Conservation (phyloP, 2,113 vertebrate genomes). For the Amia ocellicauda region DNA sequence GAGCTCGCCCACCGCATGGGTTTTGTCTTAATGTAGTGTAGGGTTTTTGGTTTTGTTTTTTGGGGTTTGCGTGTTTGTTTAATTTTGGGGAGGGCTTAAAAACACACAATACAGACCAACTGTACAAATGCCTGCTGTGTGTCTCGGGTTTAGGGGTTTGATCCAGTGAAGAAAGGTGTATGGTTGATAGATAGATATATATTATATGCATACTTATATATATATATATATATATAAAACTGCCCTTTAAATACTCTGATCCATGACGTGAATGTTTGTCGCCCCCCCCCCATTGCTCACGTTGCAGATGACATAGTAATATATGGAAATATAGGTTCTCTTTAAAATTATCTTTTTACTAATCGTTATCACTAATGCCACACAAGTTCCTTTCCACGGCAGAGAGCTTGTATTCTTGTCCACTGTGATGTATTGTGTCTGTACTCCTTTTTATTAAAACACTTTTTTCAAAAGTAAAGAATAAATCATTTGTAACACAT, state of each 20-base stretch:
- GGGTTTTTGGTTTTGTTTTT: no score
- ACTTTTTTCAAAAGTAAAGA: conserved; percentile 8
- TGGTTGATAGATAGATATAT: no score
- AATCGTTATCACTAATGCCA: conserved; percentile 21
- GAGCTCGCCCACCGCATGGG: no score
- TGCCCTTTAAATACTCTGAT: conserved; percentile 3
- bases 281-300: conserved; percentile 11
- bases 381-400: conserved; percentile 24
- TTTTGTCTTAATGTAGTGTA: no score
- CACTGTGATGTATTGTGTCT: conserved; percentile 18
- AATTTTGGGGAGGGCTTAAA: conserved; percentile 11
- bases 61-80: no score
- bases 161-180: no score
- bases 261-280: conserved; percentile 18
- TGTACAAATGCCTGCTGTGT: conserved; percentile 1
- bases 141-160: conserved; percentile 13
- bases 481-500: conserved; percentile 12
- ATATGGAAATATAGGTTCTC: conserved; percentile 21
- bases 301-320: conserved; percentile 18
- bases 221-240: conserved; percentile 14
- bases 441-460: conserved; percentile 22
- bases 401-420: conserved; percentile 9
- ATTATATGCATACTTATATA: no score
- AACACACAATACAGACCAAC: not conserved
- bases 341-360: conserved; percentile 17